Conservation (phyloP, 1,140 invertebrate genomes). For the Ips nitidus region DNA sequence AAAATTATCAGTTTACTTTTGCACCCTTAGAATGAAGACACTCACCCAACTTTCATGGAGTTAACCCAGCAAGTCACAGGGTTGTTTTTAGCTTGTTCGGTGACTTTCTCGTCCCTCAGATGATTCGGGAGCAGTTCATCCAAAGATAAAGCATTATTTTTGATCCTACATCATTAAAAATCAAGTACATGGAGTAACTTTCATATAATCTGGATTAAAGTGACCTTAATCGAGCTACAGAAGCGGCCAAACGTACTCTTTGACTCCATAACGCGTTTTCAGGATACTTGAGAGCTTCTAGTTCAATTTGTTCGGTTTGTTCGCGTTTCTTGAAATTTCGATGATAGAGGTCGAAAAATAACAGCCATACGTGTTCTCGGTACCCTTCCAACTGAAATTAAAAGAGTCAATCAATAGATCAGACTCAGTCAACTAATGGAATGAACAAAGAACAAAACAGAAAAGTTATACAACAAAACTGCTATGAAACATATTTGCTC, state of each 20-base stretch:
- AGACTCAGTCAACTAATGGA: neutral
- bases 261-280: conserved; percentile 64
- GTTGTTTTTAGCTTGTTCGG: conserved; percentile 59
- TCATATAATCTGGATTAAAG: neutral
- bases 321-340: conserved; percentile 58
- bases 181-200: neutral
- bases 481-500: neutral
- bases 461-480: neutral
- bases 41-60: conserved; percentile 65
- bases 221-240: conserved; percentile 60
- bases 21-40: neutral
- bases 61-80: conserved; percentile 77
- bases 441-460: conserved; percentile 39
- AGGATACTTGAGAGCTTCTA: conserved; percentile 55
- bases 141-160: conserved; percentile 66
- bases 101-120: conserved; percentile 65
- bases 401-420: neutral
- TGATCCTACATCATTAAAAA: conserved; percentile 56
- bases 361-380: conserved; percentile 59
- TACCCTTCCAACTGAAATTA: conserved; percentile 46
- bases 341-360: conserved; percentile 65
- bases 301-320: conserved; percentile 51
- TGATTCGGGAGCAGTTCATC: conserved; percentile 68
- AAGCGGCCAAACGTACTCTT: conserved; percentile 67
- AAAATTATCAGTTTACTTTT: conserved; percentile 16